Conservation (phyloP, 2,113 vertebrate genomes). For the Glaucomys volans region DNA sequence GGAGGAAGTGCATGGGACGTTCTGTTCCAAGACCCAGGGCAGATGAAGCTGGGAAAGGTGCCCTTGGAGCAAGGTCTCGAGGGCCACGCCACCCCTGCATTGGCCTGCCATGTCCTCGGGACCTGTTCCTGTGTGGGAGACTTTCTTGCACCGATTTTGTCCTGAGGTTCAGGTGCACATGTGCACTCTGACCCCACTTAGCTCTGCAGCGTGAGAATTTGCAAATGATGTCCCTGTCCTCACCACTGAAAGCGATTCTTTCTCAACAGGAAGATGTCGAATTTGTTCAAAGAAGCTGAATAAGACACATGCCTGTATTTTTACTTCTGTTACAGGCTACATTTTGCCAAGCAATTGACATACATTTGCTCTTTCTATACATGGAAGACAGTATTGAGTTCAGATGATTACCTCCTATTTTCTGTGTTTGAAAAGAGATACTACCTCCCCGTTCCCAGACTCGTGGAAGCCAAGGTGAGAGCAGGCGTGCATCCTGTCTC, state of each 20-base stretch:
- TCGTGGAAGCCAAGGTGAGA: too few species aligned
- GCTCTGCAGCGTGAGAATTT: neutral
- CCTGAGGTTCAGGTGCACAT: rapidly evolving
- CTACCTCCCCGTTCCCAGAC: too few species aligned
- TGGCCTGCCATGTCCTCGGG: rapidly evolving
- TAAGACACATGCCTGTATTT: rapidly evolving
- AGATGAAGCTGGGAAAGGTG: neutral
- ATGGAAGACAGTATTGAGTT: neutral
- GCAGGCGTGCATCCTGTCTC: neutral
- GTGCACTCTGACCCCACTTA: neutral
- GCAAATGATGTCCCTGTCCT: neutral
- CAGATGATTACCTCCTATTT: neutral
- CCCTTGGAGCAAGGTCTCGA: neutral
- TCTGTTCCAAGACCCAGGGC: neutral
- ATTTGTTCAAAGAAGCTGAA: neutral
- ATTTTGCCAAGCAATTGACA: neutral
- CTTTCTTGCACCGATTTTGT: rapidly evolving
- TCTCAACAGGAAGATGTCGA: neutral
- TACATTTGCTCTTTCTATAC: neutral
- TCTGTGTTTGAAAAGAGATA: too few species aligned
- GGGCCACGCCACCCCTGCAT: neutral
- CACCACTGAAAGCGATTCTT: neutral
- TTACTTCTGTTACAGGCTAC: neutral
- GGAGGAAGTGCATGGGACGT: neutral
- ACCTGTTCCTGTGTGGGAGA: too few species aligned